A percentile compares a stretch with the other conserved stretches of the same genome.
Evolutionary conservation across 1,140 invertebrate species (phyloP).

Genomic region (Tetranychus cinnabarinus): DNA sequence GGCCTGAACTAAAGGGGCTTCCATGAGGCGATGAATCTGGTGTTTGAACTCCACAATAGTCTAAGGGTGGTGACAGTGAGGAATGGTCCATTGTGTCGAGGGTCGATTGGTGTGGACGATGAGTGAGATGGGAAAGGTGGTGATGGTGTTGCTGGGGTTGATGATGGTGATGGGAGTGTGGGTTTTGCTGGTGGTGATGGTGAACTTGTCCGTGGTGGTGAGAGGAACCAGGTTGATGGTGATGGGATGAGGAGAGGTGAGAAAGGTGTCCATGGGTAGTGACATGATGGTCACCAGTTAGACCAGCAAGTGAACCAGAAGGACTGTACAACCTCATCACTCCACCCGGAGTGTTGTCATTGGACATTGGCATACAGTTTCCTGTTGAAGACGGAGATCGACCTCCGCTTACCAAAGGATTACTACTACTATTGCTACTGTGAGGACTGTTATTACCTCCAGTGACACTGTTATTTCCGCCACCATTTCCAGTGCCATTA

Average conservation of each 20-base stretch:
- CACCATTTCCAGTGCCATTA: constrained; percentile 5
- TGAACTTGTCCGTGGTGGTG: constrained; percentile 2
- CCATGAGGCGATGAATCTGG: constrained; percentile 44
- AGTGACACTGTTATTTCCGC: too few relatives aligned
- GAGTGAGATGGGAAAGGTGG: background rate
- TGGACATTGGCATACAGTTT: background rate
- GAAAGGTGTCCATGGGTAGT: too few relatives aligned
- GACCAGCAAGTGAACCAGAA: too few relatives aligned
- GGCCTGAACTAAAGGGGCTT: constrained; percentile 25
- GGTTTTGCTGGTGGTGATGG: constrained; percentile 1
- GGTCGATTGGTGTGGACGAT: background rate
- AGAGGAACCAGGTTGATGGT: background rate
- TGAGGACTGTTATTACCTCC: too few relatives aligned
- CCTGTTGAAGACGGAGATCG: background rate
- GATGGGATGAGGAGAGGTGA: background rate
- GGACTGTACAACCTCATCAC: too few relatives aligned
- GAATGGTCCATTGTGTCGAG: constrained; percentile 3
- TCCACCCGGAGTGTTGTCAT: too few relatives aligned
- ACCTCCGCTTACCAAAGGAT: background rate
- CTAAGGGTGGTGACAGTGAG: constrained; percentile 13
- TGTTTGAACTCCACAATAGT: constrained; percentile 32
- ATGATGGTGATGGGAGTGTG: too few relatives aligned
- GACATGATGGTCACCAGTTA: too few relatives aligned
- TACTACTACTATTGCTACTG: too few relatives aligned
- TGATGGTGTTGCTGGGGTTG: background rate